Base-by-base conservation (phyloP, 2,113 vertebrate species). In the Forbesichthys papilliferus region DNA sequence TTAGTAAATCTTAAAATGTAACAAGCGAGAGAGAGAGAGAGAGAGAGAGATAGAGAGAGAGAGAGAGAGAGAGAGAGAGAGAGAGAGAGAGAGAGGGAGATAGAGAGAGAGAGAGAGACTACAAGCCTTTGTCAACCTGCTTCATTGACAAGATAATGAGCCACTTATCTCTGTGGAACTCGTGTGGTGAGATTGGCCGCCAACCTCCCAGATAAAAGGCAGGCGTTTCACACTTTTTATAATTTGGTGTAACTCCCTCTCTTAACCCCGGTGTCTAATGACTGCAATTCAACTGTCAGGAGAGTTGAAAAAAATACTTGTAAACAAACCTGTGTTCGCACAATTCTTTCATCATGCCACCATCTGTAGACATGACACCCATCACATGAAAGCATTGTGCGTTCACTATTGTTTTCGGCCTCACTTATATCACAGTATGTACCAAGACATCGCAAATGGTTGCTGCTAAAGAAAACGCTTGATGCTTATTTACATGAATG, bases 141-240 rank as follows among this genome's bases (percentile, higher is more conserved):
- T 55, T 66, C 64, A 54, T 16, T 42, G n/a, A 46, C 33, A 46
- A 69, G 74, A 78, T 75, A 68, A 59, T 4, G 1, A 12, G 1
- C 52, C 55, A 27, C 77, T 36, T 83, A 75, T 83, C 71, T 64
- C 60, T 64, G 56, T 69, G 66, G 58, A 61, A 67, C 66, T 48
- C 69, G 73, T 71, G 77, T 74, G 79, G 73, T 61, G 64, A 82
- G 74, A 66, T 70, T 55, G 69, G 58, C 62, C 48, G 74, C 84
- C 69, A 83, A 62, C 66, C 52, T 5, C 14, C 53, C n/a, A 70
- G 80, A 84, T 69, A 79, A 79, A 77, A 59, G 57, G 68, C 62
- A 56, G 64, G 69, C 76, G 57, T 74, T 11, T 75, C 18, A 66
- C 66, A 71, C 36, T 20, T 57, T 75, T 57, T 61, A 55, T 13